Base-by-base conservation (phyloP, 2,113 vertebrate genomes). In the Percopsis transmontana region DNA sequence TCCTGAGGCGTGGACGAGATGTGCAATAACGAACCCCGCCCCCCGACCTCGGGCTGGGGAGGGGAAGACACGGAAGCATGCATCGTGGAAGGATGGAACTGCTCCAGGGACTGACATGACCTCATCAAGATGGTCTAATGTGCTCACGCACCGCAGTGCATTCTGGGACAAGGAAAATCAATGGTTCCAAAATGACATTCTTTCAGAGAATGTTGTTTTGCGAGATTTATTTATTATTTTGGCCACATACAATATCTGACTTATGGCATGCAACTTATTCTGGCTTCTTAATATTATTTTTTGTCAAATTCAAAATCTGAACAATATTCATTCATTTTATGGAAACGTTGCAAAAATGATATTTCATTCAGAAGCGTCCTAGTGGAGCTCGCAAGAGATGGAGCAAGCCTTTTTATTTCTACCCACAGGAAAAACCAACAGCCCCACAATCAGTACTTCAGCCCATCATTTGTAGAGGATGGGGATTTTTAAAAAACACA, bases 1-100 rank as follows among this genome's bases (percentile, higher is more conserved):
- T 89, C 85, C 79, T 47, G 76, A 87, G 84, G 84, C 70, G 81
- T 81, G 80, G 77, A 89, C 88, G 91, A 68, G 72, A 87, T 85
- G 93, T 95, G 94, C 93, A 94, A 94, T 94, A 94, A 67, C 15
- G 38, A 2, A 33, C 27, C 27, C 27, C 27, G 27, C 72, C 40
- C 45, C 1, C 91, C 89, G 92, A 12, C 18, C 23, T 39, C 14
- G 54, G 18, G 38, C 16, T 38, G 38, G n/a, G 9, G 60, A 23
- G 14, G 54, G 5, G 0, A 14, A 15, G 23, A n/a, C 19, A 20
- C n/a, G 7, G 19, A 0, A 7, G 48, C 54, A 19, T 59, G 53
- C 45, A 23, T 8, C 51, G 47, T 21, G 21, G n/a, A 45, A 10
- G 8, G 4, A 4, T 33, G 4, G 14, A 15, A 39, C 61, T 40